Conservation (phyloP, 1,140 invertebrate genomes). For the Artemia franciscana region DNA sequence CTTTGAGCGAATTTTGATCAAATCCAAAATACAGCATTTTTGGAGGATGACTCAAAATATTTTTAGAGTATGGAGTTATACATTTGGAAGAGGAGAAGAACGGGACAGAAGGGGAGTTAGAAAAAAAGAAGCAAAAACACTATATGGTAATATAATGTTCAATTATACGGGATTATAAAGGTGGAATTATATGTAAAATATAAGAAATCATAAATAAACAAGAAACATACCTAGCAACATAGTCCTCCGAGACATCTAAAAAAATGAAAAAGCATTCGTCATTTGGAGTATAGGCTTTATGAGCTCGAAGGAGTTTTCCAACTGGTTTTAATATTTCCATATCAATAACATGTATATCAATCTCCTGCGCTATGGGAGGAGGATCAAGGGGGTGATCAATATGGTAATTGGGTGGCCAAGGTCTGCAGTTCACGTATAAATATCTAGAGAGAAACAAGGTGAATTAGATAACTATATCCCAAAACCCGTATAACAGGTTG, state of each 20-base stretch:
- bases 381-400: slow-evolving; percentile 55
- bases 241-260: slow-evolving; percentile 58
- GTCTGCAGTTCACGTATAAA: slow-evolving; percentile 61
- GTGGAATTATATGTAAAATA: neutral
- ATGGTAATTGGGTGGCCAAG: slow-evolving; percentile 53
- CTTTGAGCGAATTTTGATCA: no score
- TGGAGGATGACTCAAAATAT: no score
- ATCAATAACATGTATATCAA: slow-evolving; percentile 73
- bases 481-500: no score
- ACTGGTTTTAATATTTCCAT: slow-evolving; percentile 43
- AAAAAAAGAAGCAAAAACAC: no score
- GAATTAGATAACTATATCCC: no score
- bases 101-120: no score
- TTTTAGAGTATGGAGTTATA: no score
- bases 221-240: slow-evolving; percentile 41
- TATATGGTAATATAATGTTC: no score
- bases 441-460: slow-evolving; percentile 33
- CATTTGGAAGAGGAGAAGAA: no score
- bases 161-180: no score
- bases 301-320: slow-evolving; percentile 54
- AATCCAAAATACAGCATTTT: no score
- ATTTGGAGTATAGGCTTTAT: slow-evolving; percentile 64
- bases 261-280: slow-evolving; percentile 78
- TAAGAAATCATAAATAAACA: slow-evolving; percentile 1
- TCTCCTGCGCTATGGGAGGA: slow-evolving; percentile 71